Percentiles rank a stretch among this genome's conserved stretches.
Conservation (phyloP, 2,888 invertebrate genomes). For the Oegoconia quadripuncta region DNA sequence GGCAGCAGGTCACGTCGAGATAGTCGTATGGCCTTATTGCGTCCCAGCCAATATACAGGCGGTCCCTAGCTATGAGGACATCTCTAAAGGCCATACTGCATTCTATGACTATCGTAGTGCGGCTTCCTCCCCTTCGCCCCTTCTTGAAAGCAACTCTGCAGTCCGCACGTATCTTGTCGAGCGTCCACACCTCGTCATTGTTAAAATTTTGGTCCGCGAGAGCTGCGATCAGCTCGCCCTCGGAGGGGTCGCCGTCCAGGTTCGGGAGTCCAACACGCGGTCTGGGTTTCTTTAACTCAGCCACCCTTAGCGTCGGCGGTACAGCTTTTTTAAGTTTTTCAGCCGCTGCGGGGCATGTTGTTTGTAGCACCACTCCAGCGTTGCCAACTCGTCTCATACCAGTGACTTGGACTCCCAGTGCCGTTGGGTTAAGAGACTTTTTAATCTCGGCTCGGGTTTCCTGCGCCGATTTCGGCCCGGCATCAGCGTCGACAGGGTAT, state of each 20-base stretch:
- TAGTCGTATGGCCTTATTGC: conserved; percentile 6
- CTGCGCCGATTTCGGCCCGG: conserved; percentile 11
- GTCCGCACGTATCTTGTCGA: neutral
- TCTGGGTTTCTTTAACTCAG: conserved; percentile 2
- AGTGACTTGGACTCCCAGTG: neutral
- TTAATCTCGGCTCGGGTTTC: conserved; percentile 5
- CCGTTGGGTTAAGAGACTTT: neutral
- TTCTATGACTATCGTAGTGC: neutral
- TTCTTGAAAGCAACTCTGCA: neutral
- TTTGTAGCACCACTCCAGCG: conserved; percentile 15
- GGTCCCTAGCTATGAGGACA: neutral
- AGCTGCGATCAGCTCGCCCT: neutral
- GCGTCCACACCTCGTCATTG: conserved; percentile 4
- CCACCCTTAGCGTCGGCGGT: conserved; percentile 5
- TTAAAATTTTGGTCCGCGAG: conserved; percentile 9
- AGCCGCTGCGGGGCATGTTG: conserved; percentile 3
- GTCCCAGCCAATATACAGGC: conserved; percentile 10
- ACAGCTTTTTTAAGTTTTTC: conserved; percentile 6
- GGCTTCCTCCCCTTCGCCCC: neutral
- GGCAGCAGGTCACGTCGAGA: conserved; percentile 10
- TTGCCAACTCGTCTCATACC: conserved; percentile 12
- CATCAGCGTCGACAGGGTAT: neutral
- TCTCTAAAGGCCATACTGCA: conserved; percentile 2
- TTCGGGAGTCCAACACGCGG: conserved; percentile 6
- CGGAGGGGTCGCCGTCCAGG: neutral